phyloP scores from a whole-genome alignment of 2,888 invertebrate species.

The Habrosyne pyritoides region DNA sequence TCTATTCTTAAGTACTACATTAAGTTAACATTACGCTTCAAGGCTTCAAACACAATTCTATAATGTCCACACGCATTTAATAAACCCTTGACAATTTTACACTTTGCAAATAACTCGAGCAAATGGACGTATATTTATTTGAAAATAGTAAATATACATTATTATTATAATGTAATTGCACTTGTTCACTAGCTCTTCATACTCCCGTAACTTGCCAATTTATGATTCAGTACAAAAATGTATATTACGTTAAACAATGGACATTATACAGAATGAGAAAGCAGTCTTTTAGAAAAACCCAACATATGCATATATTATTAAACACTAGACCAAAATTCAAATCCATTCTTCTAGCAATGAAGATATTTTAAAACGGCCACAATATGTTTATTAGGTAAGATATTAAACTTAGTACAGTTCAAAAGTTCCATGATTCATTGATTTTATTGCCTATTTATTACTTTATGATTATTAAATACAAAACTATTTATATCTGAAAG shows the following conservation, averaged over 20 bases:
- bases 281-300: constrained; percentile 1
- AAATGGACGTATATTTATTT: constrained; percentile 64
- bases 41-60: constrained; percentile 16
- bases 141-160: constrained; percentile 58
- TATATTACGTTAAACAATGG: constrained; percentile 4
- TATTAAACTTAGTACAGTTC: not conserved
- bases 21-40: constrained; percentile 20
- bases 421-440: not conserved
- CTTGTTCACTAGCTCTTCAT: constrained; percentile 62
- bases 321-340: not conserved
- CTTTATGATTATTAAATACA: not conserved
- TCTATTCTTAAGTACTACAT: constrained; percentile 13
- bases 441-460: not conserved
- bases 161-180: constrained; percentile 73
- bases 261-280: constrained; percentile 1
- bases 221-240: constrained; percentile 7
- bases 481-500: not conserved
- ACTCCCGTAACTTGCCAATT: constrained; percentile 46
- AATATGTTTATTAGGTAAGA: not conserved
- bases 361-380: not conserved
- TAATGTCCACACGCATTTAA: constrained; percentile 38
- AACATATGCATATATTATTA: not conserved
- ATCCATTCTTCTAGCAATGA: not conserved
- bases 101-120: constrained; percentile 57
- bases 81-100: constrained; percentile 32